Evolutionary conservation across 1,140 invertebrate species (phyloP), one percentile per base, ranked within the genome.

Genomic region (Oryctes rhinoceros): DNA sequence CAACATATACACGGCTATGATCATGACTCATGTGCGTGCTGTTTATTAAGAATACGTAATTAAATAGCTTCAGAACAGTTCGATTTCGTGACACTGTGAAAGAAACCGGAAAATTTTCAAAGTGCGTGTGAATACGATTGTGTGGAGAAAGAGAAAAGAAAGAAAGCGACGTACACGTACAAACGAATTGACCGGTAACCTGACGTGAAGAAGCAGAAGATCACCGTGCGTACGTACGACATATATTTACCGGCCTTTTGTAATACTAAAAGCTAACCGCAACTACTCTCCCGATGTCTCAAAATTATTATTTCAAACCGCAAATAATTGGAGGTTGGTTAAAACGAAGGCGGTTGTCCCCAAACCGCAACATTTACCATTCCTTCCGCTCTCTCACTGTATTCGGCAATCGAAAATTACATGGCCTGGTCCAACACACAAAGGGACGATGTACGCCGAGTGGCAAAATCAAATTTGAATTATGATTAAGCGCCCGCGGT

Each of bases 281-380:
- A 71, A 35, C 65, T 71, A 30, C 65, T 71, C 53, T 71, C n/a
- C 24, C 18, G 65, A 71, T 71, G 65, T 71, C 65, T 24, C 24
- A 30, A 71, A 71, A 71, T 71, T 71, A 71, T 71, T 71, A 71
- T 24, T 71, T 35, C 65, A 71, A 71, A 24, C 65, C 65, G 65
- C 65, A 71, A 71, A 71, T 71, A 71, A 71, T 71, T 71, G 65
- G 65, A 30, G 65, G 65, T 71, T 71, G 65, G 65, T 71, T 71
- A 71, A 71, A 35, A 71, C 65, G 65, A 71, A 71, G 65, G 65
- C 65, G 65, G 65, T 71, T 71, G 65, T 71, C 65, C 65, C 65
- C 65, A 71, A 71, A 71, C 65, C 65, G 65, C 65, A 71, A 37
- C 65, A 24, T 71, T 71, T 71, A 71, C 65, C 20, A 71, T 24